A percentile compares a stretch with the other conserved stretches of the same genome.
These are phyloP conservation scores for Neodiprion fabricii DNA, from an alignment of 1,140 invertebrate genomes.

Conservation along the genomic window DNA sequence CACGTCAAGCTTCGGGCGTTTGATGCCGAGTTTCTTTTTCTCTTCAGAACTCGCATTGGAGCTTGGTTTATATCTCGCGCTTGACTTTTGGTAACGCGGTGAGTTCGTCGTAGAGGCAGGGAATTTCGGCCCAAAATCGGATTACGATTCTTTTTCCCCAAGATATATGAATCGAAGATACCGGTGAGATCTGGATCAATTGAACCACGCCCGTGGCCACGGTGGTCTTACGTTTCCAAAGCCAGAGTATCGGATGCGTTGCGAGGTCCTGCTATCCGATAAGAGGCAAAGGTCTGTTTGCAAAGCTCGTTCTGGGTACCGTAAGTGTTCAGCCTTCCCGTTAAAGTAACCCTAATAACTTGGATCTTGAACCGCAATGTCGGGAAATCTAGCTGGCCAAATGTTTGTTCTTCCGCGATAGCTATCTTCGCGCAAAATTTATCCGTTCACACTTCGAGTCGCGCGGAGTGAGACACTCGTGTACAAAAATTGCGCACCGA, in stretches of 20 bases:
- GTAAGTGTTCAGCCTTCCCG: not conserved
- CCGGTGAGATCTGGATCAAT: not conserved
- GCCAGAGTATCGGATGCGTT: not conserved
- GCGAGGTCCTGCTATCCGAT: slow-evolving; percentile 1
- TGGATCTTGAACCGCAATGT: not conserved
- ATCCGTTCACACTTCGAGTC: not conserved
- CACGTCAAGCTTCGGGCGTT: too few species aligned
- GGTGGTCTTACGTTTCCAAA: not conserved
- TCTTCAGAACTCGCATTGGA: too few species aligned
- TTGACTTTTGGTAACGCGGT: too few species aligned
- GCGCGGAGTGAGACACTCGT: too few species aligned
- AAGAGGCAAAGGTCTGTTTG: not conserved
- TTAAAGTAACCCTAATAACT: slow-evolving; percentile 7
- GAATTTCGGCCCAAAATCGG: too few species aligned
- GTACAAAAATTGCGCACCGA: too few species aligned
- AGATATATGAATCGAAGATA: not conserved
- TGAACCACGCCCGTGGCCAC: not conserved
- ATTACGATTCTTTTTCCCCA: not conserved
- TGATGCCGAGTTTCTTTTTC: too few species aligned
- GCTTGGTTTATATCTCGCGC: too few species aligned
- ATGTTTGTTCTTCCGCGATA: not conserved
- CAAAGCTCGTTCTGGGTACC: not conserved
- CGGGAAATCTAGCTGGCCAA: not conserved
- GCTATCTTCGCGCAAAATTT: not conserved
- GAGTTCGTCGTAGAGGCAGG: too few species aligned